Evolutionary conservation across 2,797 vertebrate genomes (phyloP), one percentile per base, ranked within the genome.

Genomic region (Potorous gilbertii): DNA sequence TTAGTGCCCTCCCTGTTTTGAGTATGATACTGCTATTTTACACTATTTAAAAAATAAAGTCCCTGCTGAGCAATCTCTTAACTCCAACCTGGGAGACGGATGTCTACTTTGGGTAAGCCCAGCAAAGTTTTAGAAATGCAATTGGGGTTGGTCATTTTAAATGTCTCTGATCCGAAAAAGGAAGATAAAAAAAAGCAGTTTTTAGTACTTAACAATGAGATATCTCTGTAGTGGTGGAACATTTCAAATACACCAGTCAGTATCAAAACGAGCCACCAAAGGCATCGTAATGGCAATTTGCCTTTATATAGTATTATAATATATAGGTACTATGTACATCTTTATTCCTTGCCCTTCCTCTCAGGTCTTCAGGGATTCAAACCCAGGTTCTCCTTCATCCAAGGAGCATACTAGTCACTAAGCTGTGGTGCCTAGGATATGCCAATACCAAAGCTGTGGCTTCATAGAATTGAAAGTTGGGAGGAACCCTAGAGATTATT

Each of bases 211-310:
- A 54, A 28, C 11, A 81, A 91, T n/a, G 91, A 96, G 92, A 59
- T 92, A 46, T 34, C n/a, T 31, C 12, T 29, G 90, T 50, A 46
- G 1, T 11, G 24, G 57, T 9, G 34, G 90, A 90, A 62, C 93
- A 54, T 95, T 93, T 90, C 93, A 94, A 91, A 92, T 0, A 54
- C 89, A 62, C 27, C 29, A 54, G 54, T 90, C 66, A 96, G 50
- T n/a, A 27, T 16, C 74, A 55, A 87, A 50, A 46, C 74, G 18
- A 12, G 8, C 74, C 6, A 24, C 3, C 74, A 87, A 87, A 46
- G 18, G 66, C n/a, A 46, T 81, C 18, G 40, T 40, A 8, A 40
- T 74, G 66, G 40, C 21, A 11, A 2, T 21, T 46, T 46, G 74
- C n/a, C 74, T 24, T 74, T 74, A 6, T 74, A 18, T 5, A 40